Percentiles rank a stretch among this genome's conserved stretches.
phyloP scores from a whole-genome alignment of 2,797 vertebrate species.

The Hirundo rustica region DNA sequence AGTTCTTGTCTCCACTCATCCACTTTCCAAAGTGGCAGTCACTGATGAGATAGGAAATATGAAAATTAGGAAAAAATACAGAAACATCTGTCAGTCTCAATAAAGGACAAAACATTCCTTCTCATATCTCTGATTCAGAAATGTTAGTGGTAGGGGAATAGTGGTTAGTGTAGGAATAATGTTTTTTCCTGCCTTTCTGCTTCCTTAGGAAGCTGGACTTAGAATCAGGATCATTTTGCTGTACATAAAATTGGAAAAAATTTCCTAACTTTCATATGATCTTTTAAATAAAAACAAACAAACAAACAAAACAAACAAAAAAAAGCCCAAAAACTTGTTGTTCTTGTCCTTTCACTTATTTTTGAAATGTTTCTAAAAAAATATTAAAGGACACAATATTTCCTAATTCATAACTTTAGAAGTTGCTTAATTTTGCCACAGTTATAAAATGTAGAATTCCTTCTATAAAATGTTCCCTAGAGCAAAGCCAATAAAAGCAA shows the following conservation, averaged over 20 bases:
- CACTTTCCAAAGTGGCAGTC: background rate
- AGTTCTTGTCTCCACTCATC: background rate
- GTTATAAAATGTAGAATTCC: background rate
- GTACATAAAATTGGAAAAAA: background rate
- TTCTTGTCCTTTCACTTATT: background rate
- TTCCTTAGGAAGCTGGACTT: background rate
- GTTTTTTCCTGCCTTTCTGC: background rate
- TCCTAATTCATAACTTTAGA: slow-evolving; percentile 12
- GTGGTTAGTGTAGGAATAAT: background rate
- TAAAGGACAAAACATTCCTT: background rate
- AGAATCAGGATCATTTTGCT: background rate
- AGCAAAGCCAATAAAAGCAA: slow-evolving; percentile 44
- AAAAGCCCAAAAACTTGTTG: background rate
- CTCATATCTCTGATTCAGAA: background rate
- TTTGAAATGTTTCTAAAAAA: background rate
- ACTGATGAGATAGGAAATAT: background rate
- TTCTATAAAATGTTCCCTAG: background rate
- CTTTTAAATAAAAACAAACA: background rate
- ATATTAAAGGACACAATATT: background rate
- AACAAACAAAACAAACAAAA: no score
- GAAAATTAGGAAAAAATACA: background rate
- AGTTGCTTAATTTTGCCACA: background rate
- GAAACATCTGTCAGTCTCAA: background rate
- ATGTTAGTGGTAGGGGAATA: background rate
- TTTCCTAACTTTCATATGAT: background rate